Percentiles rank a stretch among this genome's conserved stretches.
Evolutionary conservation across 2,797 vertebrate genomes (phyloP).

Genomic region (Harpagifer antarcticus): DNA sequence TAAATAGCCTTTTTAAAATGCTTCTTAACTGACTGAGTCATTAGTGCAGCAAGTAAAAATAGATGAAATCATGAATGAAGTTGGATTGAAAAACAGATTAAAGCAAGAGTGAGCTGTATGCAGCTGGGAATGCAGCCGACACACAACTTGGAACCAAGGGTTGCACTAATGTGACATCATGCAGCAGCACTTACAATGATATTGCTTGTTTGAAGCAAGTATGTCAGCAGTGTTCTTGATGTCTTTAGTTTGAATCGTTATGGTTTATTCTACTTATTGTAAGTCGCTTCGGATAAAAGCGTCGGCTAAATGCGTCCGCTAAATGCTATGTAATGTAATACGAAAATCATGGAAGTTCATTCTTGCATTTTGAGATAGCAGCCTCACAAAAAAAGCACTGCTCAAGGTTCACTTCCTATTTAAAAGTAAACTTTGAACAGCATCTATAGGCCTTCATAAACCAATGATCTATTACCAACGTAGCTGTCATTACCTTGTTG

Average conservation of each 20-base stretch:
- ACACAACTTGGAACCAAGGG: background rate
- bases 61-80: background rate
- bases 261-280: too few relatives aligned
- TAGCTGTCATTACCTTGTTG: background rate
- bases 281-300: too few relatives aligned
- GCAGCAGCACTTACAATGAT: too few relatives aligned
- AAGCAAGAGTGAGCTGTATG: background rate
- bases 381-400: background rate
- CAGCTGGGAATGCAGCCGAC: background rate
- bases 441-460: background rate
- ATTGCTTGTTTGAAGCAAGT: too few relatives aligned
- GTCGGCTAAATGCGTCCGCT: too few relatives aligned
- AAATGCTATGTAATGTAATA: too few relatives aligned
- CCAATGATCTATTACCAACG: background rate
- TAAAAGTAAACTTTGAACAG: too few relatives aligned
- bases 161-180: too few relatives aligned
- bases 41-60: background rate
- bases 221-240: too few relatives aligned
- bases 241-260: too few relatives aligned
- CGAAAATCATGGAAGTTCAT: too few relatives aligned
- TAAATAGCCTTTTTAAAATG: constrained; percentile 17
- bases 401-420: too few relatives aligned
- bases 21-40: background rate
- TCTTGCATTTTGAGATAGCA: background rate
- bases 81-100: background rate